phyloP scores from a whole-genome alignment of 1,140 invertebrate genomes.

The Chironomus tepperi region DNA sequence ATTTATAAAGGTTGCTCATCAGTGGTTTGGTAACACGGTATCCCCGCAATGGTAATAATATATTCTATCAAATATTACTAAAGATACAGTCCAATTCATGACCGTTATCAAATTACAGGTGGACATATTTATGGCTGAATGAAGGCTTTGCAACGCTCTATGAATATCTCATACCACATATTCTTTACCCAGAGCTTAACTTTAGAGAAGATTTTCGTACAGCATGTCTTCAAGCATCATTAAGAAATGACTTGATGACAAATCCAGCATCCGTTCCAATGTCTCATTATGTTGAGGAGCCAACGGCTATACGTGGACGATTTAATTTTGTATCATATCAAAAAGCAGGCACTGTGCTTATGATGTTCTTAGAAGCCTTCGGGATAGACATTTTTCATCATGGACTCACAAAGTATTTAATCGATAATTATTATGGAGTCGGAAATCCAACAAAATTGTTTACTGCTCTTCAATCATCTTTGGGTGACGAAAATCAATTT shows the following conservation, averaged over 20 bases:
- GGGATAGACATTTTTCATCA: background rate
- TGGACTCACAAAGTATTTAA: background rate
- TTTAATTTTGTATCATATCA: background rate
- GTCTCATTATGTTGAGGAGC: background rate
- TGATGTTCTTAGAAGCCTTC: background rate
- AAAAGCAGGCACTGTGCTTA: background rate
- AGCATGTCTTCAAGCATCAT: background rate
- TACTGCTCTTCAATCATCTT: background rate
- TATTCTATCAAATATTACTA: no score
- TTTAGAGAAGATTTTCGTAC: background rate
- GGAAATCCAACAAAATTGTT: background rate
- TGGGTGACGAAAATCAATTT: background rate
- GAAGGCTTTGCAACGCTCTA: conserved; percentile 37
- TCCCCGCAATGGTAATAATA: conserved; percentile 36
- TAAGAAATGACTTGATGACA: background rate
- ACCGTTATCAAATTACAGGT: background rate
- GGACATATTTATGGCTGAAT: conserved; percentile 40
- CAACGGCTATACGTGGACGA: background rate
- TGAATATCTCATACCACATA: conserved; percentile 26
- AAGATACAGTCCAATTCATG: no score
- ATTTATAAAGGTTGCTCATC: conserved; percentile 32
- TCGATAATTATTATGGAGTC: background rate
- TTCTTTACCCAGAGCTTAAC: background rate
- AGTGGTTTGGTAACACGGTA: conserved; percentile 46
- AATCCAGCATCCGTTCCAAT: background rate